These are phyloP conservation scores for Bathynomus jamesi DNA, from an alignment of 1,140 invertebrate genomes.

Conservation along the genomic window DNA sequence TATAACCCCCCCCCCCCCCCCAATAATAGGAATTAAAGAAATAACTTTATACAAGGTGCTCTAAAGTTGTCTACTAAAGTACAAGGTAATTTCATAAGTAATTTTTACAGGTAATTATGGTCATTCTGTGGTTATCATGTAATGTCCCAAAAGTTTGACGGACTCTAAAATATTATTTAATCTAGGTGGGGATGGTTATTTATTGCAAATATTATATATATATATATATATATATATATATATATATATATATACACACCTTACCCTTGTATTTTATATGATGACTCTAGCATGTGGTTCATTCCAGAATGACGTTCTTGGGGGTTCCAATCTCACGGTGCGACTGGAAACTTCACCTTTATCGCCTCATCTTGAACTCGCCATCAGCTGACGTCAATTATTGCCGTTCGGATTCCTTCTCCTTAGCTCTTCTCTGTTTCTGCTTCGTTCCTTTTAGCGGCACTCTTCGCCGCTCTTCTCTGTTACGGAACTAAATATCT, in stretches of 20 bases:
- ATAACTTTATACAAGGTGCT: too few species aligned
- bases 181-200: too few species aligned
- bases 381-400: background rate
- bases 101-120: too few species aligned
- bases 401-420: background rate
- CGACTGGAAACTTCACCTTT: background rate
- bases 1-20: too few species aligned
- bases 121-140: too few species aligned
- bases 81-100: too few species aligned
- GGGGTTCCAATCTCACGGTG: background rate
- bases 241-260: background rate
- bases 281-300: background rate
- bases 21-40: too few species aligned
- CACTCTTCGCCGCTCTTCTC: background rate
- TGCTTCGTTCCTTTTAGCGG: background rate
- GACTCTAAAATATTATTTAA: too few species aligned
- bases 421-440: background rate
- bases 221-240: constrained; percentile 2
- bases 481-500: background rate
- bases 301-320: background rate
- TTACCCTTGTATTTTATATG: background rate
- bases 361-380: background rate
- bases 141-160: too few species aligned
- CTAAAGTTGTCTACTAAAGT: too few species aligned
- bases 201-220: background rate